Evolutionary conservation across 2,888 invertebrate species (phyloP).

Genomic region (Pseudoips prasinana): DNA sequence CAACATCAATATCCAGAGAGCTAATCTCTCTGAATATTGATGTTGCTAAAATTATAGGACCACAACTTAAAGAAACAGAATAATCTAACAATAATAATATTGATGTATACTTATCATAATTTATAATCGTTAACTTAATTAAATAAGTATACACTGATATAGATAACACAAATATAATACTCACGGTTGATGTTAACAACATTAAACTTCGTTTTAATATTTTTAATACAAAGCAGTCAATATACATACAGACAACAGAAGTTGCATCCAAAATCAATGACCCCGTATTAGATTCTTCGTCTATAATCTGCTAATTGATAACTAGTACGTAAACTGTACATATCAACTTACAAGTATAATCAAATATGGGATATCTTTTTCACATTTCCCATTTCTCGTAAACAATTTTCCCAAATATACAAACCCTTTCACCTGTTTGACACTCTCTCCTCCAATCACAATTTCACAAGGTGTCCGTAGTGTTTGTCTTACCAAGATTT

Average conservation of each 20-base stretch:
- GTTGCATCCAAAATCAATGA: conserved; percentile 52
- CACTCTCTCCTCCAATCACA: too few relatives aligned
- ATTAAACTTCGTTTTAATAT: conserved; percentile 35
- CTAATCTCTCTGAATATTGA: conserved; percentile 37
- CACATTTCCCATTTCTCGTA: too few relatives aligned
- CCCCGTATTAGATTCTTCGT: conserved; percentile 35
- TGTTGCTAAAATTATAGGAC: conserved; percentile 40
- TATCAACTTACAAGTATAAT: too few relatives aligned
- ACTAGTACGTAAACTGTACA: conserved; percentile 46
- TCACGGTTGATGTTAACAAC: conserved; percentile 6
- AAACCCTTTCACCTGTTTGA: too few relatives aligned
- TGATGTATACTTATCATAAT: conserved; percentile 8
- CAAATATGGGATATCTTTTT: too few relatives aligned
- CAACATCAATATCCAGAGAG: too few relatives aligned
- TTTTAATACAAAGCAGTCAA: conserved; percentile 31
- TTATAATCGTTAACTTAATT: too few relatives aligned
- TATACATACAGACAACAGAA: conserved; percentile 43
- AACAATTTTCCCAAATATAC: too few relatives aligned
- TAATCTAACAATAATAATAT: conserved; percentile 9
- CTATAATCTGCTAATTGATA: conserved; percentile 45
- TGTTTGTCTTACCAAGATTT: too few relatives aligned
- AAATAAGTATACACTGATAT: too few relatives aligned
- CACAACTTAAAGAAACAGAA: conserved; percentile 39
- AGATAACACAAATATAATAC: too few relatives aligned
- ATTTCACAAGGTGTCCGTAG: too few relatives aligned